Base-by-base conservation (phyloP, 1,140 invertebrate genomes). In the Zaprionus gabonicus region DNA sequence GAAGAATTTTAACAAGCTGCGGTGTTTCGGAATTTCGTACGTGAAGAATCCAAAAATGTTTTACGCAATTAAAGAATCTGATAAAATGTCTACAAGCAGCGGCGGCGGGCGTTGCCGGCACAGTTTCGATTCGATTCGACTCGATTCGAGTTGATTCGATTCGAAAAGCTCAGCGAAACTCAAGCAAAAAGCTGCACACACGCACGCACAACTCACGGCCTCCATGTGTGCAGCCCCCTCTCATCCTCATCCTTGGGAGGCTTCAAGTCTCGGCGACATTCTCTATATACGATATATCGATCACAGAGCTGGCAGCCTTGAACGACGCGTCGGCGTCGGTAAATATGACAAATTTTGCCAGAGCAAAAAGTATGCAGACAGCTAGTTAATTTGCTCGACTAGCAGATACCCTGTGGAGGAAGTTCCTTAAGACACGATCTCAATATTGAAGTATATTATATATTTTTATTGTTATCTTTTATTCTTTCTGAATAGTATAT, bases 1-100 rank as follows among this genome's bases (percentile, higher is more conserved):
- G 85, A 90, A 90, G 85, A 90, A 90, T 90, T 90, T 90, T 90
- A 90, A 90, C 85, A 90, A 90, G 85, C 81, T 90, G 55, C 85
- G 85, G 85, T 90, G 85, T 90, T 87, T 90, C 70, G 85, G 85
- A 90, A 90, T 90, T 90, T 90, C 85, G 81, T 88, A 90, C 85
- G 85, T 90, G 85, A 90, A 90, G 85, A 90, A 90, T 90, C 86
- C 85, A 90, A 90, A 90, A 90, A 90, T 90, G 85, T 90, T 90
- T 90, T 90, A 90, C 85, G 85, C 85, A 90, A 90, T 90, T 90
- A 90, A 90, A 85, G 85, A 90, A 90, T 90, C 85, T 90, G 85
- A 90, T 90, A 90, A 90, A 90, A 90, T 90, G 84, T 90, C 81
- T 76, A 90, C 79, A 85, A 85, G 85, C 81, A 73, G 69, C 62